phyloP scores from a whole-genome alignment of 2,888 invertebrate genomes.

The Spialia ferax region DNA sequence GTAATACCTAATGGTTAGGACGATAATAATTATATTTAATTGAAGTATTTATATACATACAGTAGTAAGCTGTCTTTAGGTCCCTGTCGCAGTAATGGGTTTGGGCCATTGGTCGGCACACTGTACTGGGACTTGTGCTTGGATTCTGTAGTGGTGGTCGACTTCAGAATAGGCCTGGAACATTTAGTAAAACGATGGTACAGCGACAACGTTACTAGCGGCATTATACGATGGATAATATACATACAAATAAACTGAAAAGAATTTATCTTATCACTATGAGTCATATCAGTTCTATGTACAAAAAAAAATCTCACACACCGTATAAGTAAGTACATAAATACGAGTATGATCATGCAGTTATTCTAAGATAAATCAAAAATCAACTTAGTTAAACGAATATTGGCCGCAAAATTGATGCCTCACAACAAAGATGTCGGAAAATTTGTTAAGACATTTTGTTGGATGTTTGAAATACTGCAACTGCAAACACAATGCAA shows the following conservation, averaged over 20 bases:
- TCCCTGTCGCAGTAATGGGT: conserved; percentile 91
- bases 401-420: neutral
- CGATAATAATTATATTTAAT: neutral
- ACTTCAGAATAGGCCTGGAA: conserved; percentile 77
- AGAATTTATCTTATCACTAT: neutral
- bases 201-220: neutral
- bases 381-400: neutral
- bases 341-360: neutral
- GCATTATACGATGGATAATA: neutral
- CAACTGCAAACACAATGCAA: too few relatives aligned
- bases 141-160: conserved; percentile 67
- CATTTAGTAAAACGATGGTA: conserved; percentile 18
- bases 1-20: too few relatives aligned
- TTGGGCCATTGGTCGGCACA: conserved; percentile 88
- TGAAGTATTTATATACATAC: conserved; percentile 88
- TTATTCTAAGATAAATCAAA: neutral
- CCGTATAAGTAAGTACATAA: too few relatives aligned
- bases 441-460: too few relatives aligned
- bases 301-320: neutral
- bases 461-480: too few relatives aligned
- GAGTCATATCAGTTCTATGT: neutral
- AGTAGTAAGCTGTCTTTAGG: conserved; percentile 92
- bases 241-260: neutral
- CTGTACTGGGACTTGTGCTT: conserved; percentile 88
- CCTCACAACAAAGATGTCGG: too few relatives aligned